These are phyloP conservation scores for Cyclargus thomasi DNA, from an alignment of 1,140 invertebrate genomes.

Conservation along the genomic window DNA sequence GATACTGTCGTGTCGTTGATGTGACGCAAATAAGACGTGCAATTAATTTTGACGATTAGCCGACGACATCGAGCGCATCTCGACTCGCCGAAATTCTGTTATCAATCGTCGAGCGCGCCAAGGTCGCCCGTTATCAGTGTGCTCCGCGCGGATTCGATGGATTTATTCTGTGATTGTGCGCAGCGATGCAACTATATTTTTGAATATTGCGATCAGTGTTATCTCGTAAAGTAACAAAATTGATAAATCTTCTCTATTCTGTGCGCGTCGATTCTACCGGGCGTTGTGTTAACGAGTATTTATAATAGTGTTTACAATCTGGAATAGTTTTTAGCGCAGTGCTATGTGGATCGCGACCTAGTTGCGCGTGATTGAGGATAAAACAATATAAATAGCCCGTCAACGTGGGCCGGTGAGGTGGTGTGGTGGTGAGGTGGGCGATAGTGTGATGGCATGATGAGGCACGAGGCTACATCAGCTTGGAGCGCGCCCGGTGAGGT, in stretches of 20 bases:
- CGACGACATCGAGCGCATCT: conserved; percentile 32
- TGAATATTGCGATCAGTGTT: background rate
- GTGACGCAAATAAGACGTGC: conserved; percentile 23
- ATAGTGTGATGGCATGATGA: conserved; percentile 64
- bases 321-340: conserved; percentile 49
- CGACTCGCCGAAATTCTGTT: conserved; percentile 60
- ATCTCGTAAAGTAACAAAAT: background rate
- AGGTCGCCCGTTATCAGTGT: conserved; percentile 60
- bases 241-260: background rate
- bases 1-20: conserved; percentile 5
- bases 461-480: conserved; percentile 54
- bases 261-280: background rate
- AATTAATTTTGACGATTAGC: conserved; percentile 57
- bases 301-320: conserved; percentile 45
- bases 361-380: conserved; percentile 71
- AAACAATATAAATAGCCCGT: conserved; percentile 73
- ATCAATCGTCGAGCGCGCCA: conserved; percentile 57
- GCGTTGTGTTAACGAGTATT: conserved; percentile 11
- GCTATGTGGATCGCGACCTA: conserved; percentile 70
- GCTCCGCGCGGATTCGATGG: conserved; percentile 46
- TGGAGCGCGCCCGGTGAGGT: conserved; percentile 69
- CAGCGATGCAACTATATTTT: conserved; percentile 31
- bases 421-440: conserved; percentile 18
- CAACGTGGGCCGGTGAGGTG: conserved; percentile 38
- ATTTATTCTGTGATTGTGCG: conserved; percentile 52